Evolutionary conservation across 2,888 invertebrate species (phyloP).

Genomic region (Prionchulus punctatus): DNA sequence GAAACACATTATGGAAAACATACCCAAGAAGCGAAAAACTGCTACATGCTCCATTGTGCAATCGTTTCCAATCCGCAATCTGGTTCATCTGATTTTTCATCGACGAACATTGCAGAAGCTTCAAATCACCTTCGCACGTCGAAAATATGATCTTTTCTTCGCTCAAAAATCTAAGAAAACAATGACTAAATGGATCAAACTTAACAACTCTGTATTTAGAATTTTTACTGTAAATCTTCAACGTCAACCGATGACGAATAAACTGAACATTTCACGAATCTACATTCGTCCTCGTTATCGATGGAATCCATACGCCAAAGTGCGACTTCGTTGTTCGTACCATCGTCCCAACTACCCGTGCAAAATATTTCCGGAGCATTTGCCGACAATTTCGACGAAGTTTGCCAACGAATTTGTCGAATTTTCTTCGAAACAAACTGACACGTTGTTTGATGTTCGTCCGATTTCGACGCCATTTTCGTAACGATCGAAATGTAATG

Average conservation of each 20-base stretch:
- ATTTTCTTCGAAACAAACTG: background rate
- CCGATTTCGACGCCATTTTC: too few relatives aligned
- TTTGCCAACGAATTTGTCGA: background rate
- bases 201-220: background rate
- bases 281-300: background rate
- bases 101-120: too few relatives aligned
- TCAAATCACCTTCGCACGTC: background rate
- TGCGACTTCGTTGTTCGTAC: background rate
- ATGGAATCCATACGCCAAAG: background rate
- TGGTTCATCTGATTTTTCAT: too few relatives aligned
- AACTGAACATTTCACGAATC: background rate
- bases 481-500: too few relatives aligned
- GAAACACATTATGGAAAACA: too few relatives aligned
- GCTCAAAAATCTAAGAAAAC: background rate
- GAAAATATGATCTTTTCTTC: background rate
- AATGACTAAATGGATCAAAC: background rate
- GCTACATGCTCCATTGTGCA: background rate
- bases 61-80: background rate
- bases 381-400: background rate
- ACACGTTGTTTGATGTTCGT: too few relatives aligned
- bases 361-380: background rate
- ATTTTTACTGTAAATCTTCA: background rate
- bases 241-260: background rate
- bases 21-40: background rate
- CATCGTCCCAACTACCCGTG: background rate